Evolutionary conservation across 1,140 invertebrate genomes (phyloP), one percentile per base, ranked within the genome.

Genomic region (Formica exsecta): DNA sequence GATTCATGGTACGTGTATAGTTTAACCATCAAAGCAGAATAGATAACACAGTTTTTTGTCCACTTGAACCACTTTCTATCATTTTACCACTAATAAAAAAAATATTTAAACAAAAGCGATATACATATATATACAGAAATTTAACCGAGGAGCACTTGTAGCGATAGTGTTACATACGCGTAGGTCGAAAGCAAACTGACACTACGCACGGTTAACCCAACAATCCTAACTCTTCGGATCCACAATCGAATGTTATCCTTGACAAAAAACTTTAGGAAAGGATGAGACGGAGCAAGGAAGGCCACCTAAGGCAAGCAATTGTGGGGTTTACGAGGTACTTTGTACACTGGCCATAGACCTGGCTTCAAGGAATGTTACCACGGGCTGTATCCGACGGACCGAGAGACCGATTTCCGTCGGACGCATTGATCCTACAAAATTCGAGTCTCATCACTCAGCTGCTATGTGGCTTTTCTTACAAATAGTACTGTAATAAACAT

Each of bases 171-270:
- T 90, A 36, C 19, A 71, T 57, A 25, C 80, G 65, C 89, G 90
- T 90, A 54, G 92, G 93, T 88, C 91, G 59, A 86, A 86, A 86
- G 73, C 75, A 89, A 93, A 95, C 94, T 95, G 93, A 92, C 92
- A 51, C 87, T 88, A 19, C 77, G 81, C 83, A 81, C 61, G 80
- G 89, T 91, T 93, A 94, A 94, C 94, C 92, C 93, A 91, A 92
- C 92, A 51, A 19, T 19, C 48, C 48, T 90, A 86, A 70, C 86
- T 80, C 84, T 88, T 85, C 87, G 85, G 25, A 54, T 79, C 62
- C 73, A 86, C 90, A 57, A 92, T 93, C 92, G 83, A 92, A 79
- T 88, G 89, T 87, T 86, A 92, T 92, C 93, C 93, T 86, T 87
- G 76, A 61, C 79, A 89, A 91, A 91, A 89, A 86, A 84, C 9